Conservation (phyloP, 92 coral and sea anemone genomes). For the Actinernus sp. region DNA sequence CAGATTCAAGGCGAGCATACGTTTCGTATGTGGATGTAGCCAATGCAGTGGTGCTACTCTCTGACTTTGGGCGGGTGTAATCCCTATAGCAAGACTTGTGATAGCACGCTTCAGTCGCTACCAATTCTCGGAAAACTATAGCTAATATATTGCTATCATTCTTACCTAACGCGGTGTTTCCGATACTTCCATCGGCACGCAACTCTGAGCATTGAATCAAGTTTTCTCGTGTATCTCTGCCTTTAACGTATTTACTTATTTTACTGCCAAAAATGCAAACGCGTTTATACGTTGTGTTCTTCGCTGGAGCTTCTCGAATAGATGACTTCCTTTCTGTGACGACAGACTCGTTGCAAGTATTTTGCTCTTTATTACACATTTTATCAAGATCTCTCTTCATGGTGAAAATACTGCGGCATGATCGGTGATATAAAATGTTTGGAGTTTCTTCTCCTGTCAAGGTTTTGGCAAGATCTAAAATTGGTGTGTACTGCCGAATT, state of each 20-base stretch:
- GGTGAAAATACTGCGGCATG: constrained; percentile 47
- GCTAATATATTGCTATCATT: constrained; percentile 46
- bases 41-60: not conserved
- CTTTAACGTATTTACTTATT: too few species aligned
- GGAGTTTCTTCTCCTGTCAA: constrained; percentile 25
- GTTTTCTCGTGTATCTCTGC: constrained; percentile 21
- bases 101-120: constrained; percentile 51
- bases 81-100: constrained; percentile 37
- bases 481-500: constrained; percentile 26
- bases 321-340: not conserved
- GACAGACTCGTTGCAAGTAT: constrained; percentile 2
- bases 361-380: constrained; percentile 11
- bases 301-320: not conserved
- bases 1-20: constrained; percentile 14
- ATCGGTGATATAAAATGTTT: constrained; percentile 34
- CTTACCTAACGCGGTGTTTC: constrained; percentile 37
- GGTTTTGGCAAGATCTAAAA: constrained; percentile 14
- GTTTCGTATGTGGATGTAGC: constrained; percentile 1
- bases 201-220: constrained; percentile 36
- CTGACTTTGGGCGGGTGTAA: constrained; percentile 12
- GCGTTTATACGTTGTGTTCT: too few species aligned
- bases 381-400: constrained; percentile 48
- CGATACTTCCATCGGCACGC: constrained; percentile 21
- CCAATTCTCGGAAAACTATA: constrained; percentile 29
- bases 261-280: too few species aligned